phyloP scores from a whole-genome alignment of 1,140 invertebrate genomes.

The Panulirus ornatus region DNA sequence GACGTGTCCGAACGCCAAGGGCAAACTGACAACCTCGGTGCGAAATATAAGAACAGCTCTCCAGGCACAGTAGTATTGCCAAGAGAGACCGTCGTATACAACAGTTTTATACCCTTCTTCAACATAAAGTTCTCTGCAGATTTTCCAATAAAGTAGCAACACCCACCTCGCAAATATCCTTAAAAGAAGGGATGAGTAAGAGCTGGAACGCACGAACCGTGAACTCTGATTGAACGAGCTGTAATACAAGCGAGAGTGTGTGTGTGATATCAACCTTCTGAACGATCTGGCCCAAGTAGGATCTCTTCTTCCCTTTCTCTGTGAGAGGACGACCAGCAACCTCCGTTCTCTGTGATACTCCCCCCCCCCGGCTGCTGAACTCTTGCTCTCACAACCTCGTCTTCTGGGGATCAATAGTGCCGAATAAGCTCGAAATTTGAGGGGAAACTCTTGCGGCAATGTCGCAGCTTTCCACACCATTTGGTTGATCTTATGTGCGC shows the following conservation, averaged over 20 bases:
- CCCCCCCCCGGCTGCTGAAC: constrained; percentile 12
- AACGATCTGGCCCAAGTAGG: background rate
- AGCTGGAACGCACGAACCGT: background rate
- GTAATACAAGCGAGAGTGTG: constrained; percentile 30
- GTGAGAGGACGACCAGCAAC: background rate
- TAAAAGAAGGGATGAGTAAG: background rate
- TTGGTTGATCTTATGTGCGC: constrained; percentile 71
- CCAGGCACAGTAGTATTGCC: background rate
- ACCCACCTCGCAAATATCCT: background rate
- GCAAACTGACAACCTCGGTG: background rate
- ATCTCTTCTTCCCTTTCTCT: background rate
- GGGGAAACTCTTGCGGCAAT: constrained; percentile 54
- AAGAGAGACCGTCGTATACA: background rate
- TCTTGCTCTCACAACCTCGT: constrained; percentile 20
- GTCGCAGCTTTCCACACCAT: constrained; percentile 70
- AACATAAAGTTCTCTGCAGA: background rate
- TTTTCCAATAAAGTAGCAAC: background rate
- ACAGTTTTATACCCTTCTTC: too few relatives aligned
- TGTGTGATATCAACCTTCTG: background rate
- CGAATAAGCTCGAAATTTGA: constrained; percentile 67
- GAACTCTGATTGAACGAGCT: constrained; percentile 28
- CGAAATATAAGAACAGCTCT: background rate
- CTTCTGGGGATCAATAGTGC: constrained; percentile 65
- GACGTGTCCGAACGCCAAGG: background rate
- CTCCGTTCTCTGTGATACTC: constrained; percentile 56